phyloP scores from a whole-genome alignment of 2,113 vertebrate genomes.

The Aldabrachelys gigantea region DNA sequence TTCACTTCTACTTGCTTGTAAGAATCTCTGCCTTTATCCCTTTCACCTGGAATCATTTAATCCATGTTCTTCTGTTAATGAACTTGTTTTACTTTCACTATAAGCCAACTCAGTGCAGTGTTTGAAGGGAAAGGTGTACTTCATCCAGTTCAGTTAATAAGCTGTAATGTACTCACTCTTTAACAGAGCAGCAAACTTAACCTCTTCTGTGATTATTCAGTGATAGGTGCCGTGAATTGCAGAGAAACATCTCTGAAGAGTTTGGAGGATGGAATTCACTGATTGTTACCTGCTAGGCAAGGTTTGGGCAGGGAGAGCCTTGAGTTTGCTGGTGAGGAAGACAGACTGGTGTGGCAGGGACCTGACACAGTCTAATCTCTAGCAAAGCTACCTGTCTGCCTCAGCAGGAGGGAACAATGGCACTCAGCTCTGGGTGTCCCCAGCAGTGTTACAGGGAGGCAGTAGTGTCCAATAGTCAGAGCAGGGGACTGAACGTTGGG shows the following conservation, averaged over 20 bases:
- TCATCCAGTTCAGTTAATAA: not conserved
- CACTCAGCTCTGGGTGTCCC: not conserved
- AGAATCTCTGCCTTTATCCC: not conserved
- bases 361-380: not conserved
- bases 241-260: not conserved
- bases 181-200: not conserved
- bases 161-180: not conserved
- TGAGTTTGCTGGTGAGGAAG: not conserved
- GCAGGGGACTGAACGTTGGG: not conserved
- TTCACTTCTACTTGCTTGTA: not conserved
- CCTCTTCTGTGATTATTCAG: too few species aligned
- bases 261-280: not conserved
- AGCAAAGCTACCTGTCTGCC: not conserved
- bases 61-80: too few species aligned
- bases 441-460: not conserved
- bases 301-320: too few species aligned
- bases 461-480: not conserved
- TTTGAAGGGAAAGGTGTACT: not conserved
- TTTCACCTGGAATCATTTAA: not conserved
- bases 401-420: not conserved
- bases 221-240: too few species aligned
- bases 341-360: not conserved
- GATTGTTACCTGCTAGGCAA: too few species aligned
- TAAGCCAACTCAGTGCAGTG: too few species aligned
- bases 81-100: too few species aligned